Evolutionary conservation across 1,140 invertebrate species (phyloP), one percentile per base, ranked within the genome.

Genomic region (Drosophila sturtevanti): DNA sequence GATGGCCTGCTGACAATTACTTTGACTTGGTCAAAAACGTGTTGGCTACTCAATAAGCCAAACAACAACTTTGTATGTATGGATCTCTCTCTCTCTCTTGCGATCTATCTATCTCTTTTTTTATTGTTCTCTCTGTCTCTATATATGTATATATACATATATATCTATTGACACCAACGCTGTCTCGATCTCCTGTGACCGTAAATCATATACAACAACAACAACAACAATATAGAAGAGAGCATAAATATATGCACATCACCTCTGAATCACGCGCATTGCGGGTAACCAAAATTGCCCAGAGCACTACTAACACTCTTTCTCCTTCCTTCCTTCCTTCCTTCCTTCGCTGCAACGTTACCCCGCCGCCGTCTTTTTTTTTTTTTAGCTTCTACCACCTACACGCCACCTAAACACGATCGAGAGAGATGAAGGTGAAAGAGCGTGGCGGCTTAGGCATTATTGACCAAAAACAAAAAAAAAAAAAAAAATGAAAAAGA

Each of bases 231-330:
- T 14, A 56, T 16, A 27, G 22, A 52, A 52, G 22, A 55, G 3
- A 24, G 54, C 54, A 73, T 62, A 68, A 68, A 64, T 51, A 64
- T 61, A 68, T 63, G 52, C 72, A 72, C 52, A 63, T 61, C 70
- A 61, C 61, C 61, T 77, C 48, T 65, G 70, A 63, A 77, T 77
- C 71, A 77, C 66, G 75, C 75, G 66, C 71, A 74, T 44, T 52
- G 31, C 64, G 73, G 61, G 68, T 22, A 69, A 69, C 65, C 61
- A 66, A 69, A 69, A 77, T 70, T 59, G 62, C 75, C 60, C 24
- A 44, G 38, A 78, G 72, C 72, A 31, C 18, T 54, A 64, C 41
- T 38, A 64, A 77, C 41, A 44, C 41, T 63, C 59, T 60, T 4
- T 38, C 44, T 48, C 74, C 69, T 54, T 35, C 58, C n/a, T 11